Base-by-base conservation (phyloP, 2,797 vertebrate species). In the Alcedo atthis region DNA sequence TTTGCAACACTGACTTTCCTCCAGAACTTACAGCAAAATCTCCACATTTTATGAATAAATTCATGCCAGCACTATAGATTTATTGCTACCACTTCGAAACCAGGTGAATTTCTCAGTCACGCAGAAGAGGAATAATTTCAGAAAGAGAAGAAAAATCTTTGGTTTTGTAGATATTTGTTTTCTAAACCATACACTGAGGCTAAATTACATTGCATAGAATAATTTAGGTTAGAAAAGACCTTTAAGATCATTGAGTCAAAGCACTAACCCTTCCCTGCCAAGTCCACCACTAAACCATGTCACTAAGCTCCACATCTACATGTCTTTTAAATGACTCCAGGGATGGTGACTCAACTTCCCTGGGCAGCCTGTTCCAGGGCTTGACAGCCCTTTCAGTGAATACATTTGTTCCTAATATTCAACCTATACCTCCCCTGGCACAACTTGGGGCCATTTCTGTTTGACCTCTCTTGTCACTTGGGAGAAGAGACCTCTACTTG, bases 1-100 rank as follows among this genome's bases (percentile, higher is more conserved):
- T 97, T 96, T 97, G 90, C 94, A 96, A 96, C 94, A 96, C 51
- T 96, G 96, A 97, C 95, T 96, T 96, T 95, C 75, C 58, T 97
- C 90, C 93, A 95, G 74, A 95, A 97, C 91, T 87, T 95, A 93
- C 19, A 89, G 89, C 49, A 77, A 96, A 96, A 94, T 93, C 81
- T 92, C 90, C 93, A 95, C 3, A 0, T 95, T 96, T 97, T 96
- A 95, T 93, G 91, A 97, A 96, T 93, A 96, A 58, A 12, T 54
- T 97, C 95, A 94, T 97, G 93, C 90, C 96, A 95, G 71, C 95
- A 89, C 67, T 86, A 88, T 45, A 95, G 90, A 97, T 97, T 92
- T 92, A 94, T 96, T 91, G 80, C 81, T 95, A 66, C n/a, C 87
- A 57, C 48, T 94, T 96, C 68, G 77, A 96, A 95, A 96, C 94